phyloP scores from a whole-genome alignment of 1,140 invertebrate genomes.

The Macrostomum lignano region DNA sequence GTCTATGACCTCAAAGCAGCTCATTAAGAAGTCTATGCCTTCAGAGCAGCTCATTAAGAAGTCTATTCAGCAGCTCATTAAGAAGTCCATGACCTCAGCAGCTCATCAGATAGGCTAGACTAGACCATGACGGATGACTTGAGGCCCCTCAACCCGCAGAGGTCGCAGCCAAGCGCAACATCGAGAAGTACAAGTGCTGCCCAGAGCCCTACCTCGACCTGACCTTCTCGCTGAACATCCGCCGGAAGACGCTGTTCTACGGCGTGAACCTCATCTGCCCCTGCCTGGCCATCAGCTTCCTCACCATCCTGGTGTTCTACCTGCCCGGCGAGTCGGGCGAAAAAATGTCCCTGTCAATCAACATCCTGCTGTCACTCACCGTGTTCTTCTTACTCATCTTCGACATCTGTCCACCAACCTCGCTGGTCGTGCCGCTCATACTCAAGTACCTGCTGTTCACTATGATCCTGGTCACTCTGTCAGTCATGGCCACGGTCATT shows the following conservation, averaged over 20 bases:
- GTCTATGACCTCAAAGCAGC: no score
- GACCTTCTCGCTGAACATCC: conserved; percentile 23
- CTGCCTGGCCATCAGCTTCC: conserved; percentile 41
- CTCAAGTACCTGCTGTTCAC: conserved; percentile 96
- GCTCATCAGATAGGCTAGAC: no score
- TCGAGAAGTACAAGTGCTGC: conserved; percentile 18
- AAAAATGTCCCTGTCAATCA: conserved; percentile 91
- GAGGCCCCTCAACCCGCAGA: no score
- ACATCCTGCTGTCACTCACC: conserved; percentile 90
- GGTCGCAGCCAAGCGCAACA: conserved; percentile 18
- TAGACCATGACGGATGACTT: no score
- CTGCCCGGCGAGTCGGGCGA: conserved; percentile 87
- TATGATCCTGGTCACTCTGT: conserved; percentile 90
- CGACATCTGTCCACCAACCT: conserved; percentile 91
- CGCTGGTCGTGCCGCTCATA: conserved; percentile 73
- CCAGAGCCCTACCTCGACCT: conserved; percentile 23
- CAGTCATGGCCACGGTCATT: conserved; percentile 86
- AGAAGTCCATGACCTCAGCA: no score
- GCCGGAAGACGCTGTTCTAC: conserved; percentile 26
- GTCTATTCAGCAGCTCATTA: no score
- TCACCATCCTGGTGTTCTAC: conserved; percentile 90
- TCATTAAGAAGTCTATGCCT: no score
- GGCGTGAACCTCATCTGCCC: conserved; percentile 28
- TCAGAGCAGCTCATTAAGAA: no score
- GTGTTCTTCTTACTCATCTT: conserved; percentile 95